Evolutionary conservation across 2,113 vertebrate genomes (phyloP).

Genomic region (Anser cygnoides): DNA sequence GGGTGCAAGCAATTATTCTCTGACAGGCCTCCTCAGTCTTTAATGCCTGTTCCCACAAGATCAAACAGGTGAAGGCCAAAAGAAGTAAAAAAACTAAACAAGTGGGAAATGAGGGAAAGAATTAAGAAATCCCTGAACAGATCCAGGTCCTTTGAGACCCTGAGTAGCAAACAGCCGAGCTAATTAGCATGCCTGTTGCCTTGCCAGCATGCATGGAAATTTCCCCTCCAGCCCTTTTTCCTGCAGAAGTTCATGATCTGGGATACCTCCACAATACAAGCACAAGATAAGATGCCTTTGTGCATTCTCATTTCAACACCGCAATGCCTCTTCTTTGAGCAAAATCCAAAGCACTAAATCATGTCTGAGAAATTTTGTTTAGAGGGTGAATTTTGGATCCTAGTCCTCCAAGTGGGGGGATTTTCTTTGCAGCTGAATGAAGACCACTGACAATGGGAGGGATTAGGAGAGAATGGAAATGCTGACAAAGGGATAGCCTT

Average conservation of each 20-base stretch:
- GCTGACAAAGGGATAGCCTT: not conserved
- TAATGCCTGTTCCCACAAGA: conserved; percentile 53
- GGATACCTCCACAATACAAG: not conserved
- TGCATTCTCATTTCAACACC: not conserved
- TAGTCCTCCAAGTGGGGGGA: not conserved
- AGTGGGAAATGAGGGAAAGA: conserved; percentile 52
- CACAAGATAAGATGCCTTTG: not conserved
- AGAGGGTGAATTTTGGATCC: not conserved
- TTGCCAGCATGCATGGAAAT: conserved; percentile 6
- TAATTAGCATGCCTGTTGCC: conserved; percentile 45
- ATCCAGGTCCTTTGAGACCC: conserved; percentile 23
- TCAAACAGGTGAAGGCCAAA: conserved; percentile 63
- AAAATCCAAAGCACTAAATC: not conserved
- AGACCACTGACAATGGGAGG: not conserved
- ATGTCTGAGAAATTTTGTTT: not conserved
- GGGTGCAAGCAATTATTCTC: conserved; percentile 56
- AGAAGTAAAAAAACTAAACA: conserved; percentile 49
- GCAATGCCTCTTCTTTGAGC: not conserved
- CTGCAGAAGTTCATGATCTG: conserved; percentile 21
- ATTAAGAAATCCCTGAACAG: conserved; percentile 60
- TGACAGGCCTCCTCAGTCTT: conserved; percentile 31
- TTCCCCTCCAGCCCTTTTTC: conserved; percentile 18
- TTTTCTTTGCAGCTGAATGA: conserved; percentile 8
- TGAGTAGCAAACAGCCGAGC: conserved; percentile 31
- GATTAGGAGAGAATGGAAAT: not conserved